Evolutionary conservation across 2,888 invertebrate species (phyloP), one percentile per base, ranked within the genome.

Genomic region (Drosophila ezoana): DNA sequence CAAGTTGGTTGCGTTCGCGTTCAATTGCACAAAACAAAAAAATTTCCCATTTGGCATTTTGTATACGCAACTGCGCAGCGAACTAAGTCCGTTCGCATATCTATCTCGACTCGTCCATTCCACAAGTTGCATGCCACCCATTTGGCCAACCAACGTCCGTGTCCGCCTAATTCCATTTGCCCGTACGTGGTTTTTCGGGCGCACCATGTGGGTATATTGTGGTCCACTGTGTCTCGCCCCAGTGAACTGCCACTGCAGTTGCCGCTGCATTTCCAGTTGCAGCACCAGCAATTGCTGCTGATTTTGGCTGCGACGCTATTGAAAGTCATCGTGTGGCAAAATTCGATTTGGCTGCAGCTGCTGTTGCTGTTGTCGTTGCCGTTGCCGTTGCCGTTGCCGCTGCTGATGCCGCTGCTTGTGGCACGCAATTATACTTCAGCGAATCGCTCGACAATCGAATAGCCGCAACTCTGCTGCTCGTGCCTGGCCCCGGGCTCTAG

Each of bases 11-110:
- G 47, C 20, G 35, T 37, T 61, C 57, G 47, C 69, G 65, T 78
- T 65, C 72, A 78, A 87, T 81, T 83, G 68, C 61, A 67, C 69
- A 87, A 72, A 69, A 74, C 80, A 71, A 64, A 69, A 64, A 69
- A 77, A 74, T 80, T 77, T 56, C 59, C 56, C 60, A 52, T 63
- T 73, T 60, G 59, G 66, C 60, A 52, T 63, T 73, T 60, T 62
- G 66, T 56, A 65, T 59, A 52, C 52, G 65, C 59, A 58, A 57
- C 11, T 52, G 45, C 49, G 14, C 9, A 35, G 1, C 13, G 4
- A 35, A 35, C 28, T 8, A 28, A 8, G 28, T 28, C 28, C 28
- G 28, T 28, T 28, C 48, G 32, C 52, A 14, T 14, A n/a, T 3
- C n/a, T 14, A 38, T 14, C 13, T 43, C 6, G 10, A 3, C 14